Evolutionary conservation across 2,113 vertebrate species (phyloP).

Genomic region (Macaca mulatta): DNA sequence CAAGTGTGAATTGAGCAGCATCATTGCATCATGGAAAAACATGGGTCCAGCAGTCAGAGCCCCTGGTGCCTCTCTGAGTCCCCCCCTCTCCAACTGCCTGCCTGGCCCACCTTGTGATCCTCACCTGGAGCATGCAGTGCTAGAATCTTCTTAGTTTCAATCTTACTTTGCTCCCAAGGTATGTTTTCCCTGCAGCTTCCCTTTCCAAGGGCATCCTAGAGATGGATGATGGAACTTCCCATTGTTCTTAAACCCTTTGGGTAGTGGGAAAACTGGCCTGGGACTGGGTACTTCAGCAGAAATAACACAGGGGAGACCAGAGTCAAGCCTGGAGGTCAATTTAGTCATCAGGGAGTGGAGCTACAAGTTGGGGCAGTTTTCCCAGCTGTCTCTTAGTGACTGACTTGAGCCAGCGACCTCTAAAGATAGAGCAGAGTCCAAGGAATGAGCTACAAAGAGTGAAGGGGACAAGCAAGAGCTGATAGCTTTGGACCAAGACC

Average conservation of each 20-base stretch:
- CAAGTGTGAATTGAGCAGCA: background rate
- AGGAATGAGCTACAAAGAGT: too few species aligned
- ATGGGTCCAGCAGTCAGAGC: background rate
- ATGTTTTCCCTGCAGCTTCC: background rate
- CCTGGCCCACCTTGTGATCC: background rate
- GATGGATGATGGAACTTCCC: background rate
- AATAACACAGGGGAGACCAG: too few species aligned
- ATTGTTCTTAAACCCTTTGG: too few species aligned
- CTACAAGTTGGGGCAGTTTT: background rate
- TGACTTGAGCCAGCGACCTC: too few species aligned
- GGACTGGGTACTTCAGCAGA: background rate
- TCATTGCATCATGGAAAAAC: background rate
- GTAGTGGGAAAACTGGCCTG: background rate
- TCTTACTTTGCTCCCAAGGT: too few species aligned
- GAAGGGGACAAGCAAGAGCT: too few species aligned
- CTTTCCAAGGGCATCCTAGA: background rate
- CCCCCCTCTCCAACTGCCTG: background rate
- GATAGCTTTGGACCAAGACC: too few species aligned
- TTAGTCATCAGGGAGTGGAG: too few species aligned
- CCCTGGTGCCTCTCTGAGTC: rapidly evolving
- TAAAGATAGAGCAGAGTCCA: too few species aligned
- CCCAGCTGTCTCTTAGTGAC: too few species aligned
- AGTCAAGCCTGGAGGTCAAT: too few species aligned
- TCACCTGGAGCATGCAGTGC: background rate
- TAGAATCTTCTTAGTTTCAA: background rate